phyloP scores from a whole-genome alignment of 1,140 invertebrate species.

The Drosophila carrolli region DNA sequence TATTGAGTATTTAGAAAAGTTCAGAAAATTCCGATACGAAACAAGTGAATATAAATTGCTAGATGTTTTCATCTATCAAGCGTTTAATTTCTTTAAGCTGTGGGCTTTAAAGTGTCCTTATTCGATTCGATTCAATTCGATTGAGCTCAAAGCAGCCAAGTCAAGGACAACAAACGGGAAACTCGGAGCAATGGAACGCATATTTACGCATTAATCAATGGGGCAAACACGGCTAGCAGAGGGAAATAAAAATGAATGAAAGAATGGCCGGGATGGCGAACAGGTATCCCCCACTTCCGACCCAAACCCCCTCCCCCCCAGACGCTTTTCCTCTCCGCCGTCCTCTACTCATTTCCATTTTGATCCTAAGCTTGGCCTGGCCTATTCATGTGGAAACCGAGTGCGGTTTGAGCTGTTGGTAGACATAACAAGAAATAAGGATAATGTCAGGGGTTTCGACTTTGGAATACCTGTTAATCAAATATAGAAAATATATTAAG shows the following conservation, averaged over 20 bases:
- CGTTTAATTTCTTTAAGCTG: neutral
- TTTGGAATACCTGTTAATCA: neutral
- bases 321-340: conserved; percentile 5
- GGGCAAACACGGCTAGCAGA: conserved; percentile 57
- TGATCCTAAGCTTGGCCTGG: conserved; percentile 41
- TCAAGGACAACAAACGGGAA: conserved; percentile 54
- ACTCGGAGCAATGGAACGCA: conserved; percentile 52
- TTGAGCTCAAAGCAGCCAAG: conserved; percentile 34
- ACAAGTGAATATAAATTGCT: no score
- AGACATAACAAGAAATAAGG: conserved; percentile 43
- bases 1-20: no score
- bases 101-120: conserved; percentile 2
- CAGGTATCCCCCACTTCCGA: conserved; percentile 20
- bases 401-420: conserved; percentile 36
- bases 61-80: neutral
- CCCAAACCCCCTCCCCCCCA: neutral
- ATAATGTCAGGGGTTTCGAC: neutral
- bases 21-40: no score
- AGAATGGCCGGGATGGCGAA: conserved; percentile 37
- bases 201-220: conserved; percentile 79
- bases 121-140: conserved; percentile 14
- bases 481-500: neutral
- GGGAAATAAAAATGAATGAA: conserved; percentile 32
- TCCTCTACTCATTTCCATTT: conserved; percentile 41
- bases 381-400: conserved; percentile 67